Evolutionary conservation across 2,797 vertebrate species (phyloP).

Genomic region (Lacerta agilis): DNA sequence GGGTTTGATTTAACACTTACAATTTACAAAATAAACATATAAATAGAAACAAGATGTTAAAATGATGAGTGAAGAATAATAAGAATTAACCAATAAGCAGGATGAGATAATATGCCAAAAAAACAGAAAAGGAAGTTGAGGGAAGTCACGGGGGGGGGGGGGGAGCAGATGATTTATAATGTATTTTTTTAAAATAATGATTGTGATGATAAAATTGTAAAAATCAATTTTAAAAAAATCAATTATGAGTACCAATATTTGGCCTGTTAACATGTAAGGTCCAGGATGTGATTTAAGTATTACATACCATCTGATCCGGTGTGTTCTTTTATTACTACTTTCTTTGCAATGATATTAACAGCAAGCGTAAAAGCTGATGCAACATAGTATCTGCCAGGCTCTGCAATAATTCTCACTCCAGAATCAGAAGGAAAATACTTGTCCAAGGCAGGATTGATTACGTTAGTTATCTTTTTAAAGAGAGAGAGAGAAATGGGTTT

Average conservation of each 20-base stretch:
- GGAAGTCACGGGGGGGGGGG: no score
- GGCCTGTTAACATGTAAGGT: fast-evolving
- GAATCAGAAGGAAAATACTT: slow-evolving; percentile 92
- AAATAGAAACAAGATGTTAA: no score
- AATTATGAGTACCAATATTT: slow-evolving; percentile 37
- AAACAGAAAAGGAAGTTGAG: no score
- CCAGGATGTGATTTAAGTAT: neutral
- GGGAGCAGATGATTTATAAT: no score
- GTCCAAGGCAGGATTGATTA: slow-evolving; percentile 92
- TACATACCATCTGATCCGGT: slow-evolving; percentile 84
- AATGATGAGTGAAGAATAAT: no score
- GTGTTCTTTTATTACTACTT: slow-evolving; percentile 90
- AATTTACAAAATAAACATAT: no score
- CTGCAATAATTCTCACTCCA: slow-evolving; percentile 88
- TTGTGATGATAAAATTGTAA: no score
- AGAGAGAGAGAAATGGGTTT: neutral
- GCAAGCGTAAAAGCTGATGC: slow-evolving; percentile 94
- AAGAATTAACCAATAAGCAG: no score
- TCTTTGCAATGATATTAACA: slow-evolving; percentile 97
- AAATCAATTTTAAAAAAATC: no score
- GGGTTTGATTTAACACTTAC: no score
- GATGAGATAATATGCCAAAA: no score
- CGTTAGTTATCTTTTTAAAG: slow-evolving; percentile 84
- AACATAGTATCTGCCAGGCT: slow-evolving; percentile 95
- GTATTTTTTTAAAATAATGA: no score